Evolutionary conservation across 2,888 invertebrate genomes (phyloP).

Genomic region (Sesamia inferens): DNA sequence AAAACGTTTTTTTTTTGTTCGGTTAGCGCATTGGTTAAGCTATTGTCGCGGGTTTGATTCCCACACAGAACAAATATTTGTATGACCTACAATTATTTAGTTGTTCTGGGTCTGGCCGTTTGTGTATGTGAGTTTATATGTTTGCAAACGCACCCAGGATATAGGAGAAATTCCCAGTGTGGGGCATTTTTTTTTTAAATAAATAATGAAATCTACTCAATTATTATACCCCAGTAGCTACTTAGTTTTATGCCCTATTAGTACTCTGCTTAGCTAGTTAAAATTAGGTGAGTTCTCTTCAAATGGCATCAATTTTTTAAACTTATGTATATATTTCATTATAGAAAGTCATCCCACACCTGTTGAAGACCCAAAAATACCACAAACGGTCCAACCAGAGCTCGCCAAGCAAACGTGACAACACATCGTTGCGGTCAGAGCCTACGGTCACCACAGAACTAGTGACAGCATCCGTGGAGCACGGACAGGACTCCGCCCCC

Average conservation of each 20-base stretch:
- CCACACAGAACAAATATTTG: too few species aligned
- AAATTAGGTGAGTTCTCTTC: background rate
- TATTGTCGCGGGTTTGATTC: too few species aligned
- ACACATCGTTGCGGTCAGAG: constrained; percentile 78
- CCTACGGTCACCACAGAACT: constrained; percentile 83
- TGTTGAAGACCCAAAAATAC: constrained; percentile 73
- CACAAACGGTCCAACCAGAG: constrained; percentile 70
- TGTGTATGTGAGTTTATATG: too few species aligned
- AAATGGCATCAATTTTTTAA: background rate
- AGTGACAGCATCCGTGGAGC: constrained; percentile 81
- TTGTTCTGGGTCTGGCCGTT: too few species aligned
- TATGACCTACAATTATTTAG: too few species aligned
- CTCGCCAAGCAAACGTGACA: constrained; percentile 78
- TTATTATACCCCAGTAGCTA: background rate
- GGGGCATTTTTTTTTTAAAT: too few species aligned
- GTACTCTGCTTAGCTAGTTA: background rate
- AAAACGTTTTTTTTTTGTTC: too few species aligned
- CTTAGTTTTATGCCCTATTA: background rate
- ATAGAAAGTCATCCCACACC: constrained; percentile 82
- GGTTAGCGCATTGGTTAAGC: too few species aligned
- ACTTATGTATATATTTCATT: constrained; percentile 40
- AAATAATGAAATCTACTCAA: background rate
- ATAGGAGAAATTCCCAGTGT: too few species aligned
- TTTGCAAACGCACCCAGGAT: too few species aligned
- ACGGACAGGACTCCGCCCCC: constrained; percentile 76